Evolutionary conservation across 64 coral and sea anemone species (phyloP), one percentile per base, ranked within the genome.

Genomic region (Pocillopora verrucosa): DNA sequence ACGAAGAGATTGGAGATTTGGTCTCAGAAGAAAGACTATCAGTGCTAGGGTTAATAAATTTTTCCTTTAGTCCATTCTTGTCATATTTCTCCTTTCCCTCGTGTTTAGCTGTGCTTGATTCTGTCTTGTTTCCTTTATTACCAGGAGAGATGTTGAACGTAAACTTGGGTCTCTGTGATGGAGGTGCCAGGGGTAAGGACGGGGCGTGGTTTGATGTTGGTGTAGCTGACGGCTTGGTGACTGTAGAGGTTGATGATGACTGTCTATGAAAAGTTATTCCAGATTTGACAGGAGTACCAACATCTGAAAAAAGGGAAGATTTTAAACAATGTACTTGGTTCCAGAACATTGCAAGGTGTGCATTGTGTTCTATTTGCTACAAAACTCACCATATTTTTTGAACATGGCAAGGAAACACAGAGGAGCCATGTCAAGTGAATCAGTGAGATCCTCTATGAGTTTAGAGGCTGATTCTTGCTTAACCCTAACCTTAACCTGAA

Each of bases 201-300:
- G 60, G 79, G 11, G 45, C 36, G 15, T 72, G 64, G 6, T 80
- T 86, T n/a, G 64, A 63, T n/a, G 91, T 69, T 65, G 77, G 80
- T 11, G 94, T 92, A 16, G 72, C 37, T 9, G 65, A 82, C 59
- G 83, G 76, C 19, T 91, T 91, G 37, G 72, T 81, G 2, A 88
- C 16, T 30, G 89, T 89, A 20, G 79, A 89, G 9, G 79, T 89
- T 17, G 78, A 62, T 61, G 84, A 45, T 16, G 91, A 67, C 16
- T 62, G 76, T 13, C 60, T 73, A 11, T 86, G 80, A 36, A 85
- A 84, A 75, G 7, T 19, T 73, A 68, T 86, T 19, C 90, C 61
- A 45, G 90, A 36, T 85, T 89, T 89, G 24, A 89, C 87, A 22
- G 94, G 75, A 65, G 59, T 96, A 34, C 94, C 94, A 80, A 86